phyloP scores from a whole-genome alignment of 2,113 vertebrate genomes.

The Phycodurus eques region DNA sequence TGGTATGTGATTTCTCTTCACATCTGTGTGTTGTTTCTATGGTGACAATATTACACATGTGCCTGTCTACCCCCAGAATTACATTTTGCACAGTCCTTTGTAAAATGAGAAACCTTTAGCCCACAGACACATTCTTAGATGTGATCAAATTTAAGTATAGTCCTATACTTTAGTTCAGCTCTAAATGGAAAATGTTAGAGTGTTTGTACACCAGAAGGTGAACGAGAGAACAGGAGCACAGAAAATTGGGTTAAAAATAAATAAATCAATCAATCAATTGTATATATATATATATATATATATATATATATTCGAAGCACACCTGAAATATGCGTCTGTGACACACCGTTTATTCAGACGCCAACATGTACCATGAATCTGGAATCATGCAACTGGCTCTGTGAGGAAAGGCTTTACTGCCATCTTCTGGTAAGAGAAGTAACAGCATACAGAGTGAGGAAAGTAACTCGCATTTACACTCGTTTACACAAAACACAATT shows the following conservation, averaged over 20 bases:
- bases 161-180: neutral
- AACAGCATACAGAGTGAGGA: slow-evolving; percentile 10
- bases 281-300: too few relatives aligned
- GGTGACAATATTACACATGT: slow-evolving; percentile 62
- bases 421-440: slow-evolving; percentile 54
- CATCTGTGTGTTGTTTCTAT: slow-evolving; percentile 66
- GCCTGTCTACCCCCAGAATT: slow-evolving; percentile 60
- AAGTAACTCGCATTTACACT: slow-evolving; percentile 12
- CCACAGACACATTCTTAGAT: neutral
- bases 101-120: neutral
- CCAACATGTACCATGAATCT: neutral
- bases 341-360: slow-evolving; percentile 19
- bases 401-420: slow-evolving; percentile 61
- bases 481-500: neutral
- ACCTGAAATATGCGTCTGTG: slow-evolving; percentile 19
- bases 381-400: neutral
- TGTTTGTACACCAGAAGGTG: neutral
- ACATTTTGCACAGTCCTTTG: slow-evolving; percentile 39
- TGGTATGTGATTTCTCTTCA: slow-evolving; percentile 43
- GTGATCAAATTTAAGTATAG: neutral
- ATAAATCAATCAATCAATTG: neutral
- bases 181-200: neutral
- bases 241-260: neutral
- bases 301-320: slow-evolving; percentile 2
- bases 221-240: neutral